Evolutionary conservation across 2,113 vertebrate genomes (phyloP), one percentile per base, ranked within the genome.

Genomic region (Proteles cristata): DNA sequence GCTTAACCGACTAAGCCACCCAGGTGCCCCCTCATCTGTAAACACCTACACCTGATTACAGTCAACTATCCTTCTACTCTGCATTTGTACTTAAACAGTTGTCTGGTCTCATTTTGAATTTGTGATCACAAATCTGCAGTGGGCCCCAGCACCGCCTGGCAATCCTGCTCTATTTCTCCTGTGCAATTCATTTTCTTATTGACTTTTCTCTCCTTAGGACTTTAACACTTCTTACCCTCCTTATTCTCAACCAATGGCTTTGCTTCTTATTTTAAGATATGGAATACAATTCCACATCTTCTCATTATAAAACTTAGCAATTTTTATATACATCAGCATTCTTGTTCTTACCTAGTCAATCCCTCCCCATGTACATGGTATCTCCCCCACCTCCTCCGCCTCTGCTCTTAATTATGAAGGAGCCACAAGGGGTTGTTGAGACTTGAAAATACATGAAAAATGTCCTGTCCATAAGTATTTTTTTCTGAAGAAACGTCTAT

Each of bases 391-490:
- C 50, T 12, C 48, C 15, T 23, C 73, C 65, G 86, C 5, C 43
- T 48, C 45, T 50, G 5, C 25, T 93, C 33, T 65, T 80, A 79
- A 55, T 87, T 90, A 66, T 50, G 11, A 81, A 89, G 65, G 48
- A 89, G 45, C 14, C 21, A 55, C 45, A n/a, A 87, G 9, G 39
- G 35, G 35, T 15, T 26, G 7, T 26, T 94, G 50, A 88, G 45
- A 92, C 45, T 65, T 87, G 50, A 92, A 79, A 90, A 79, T 28
- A 69, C 15, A 88, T 80, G 74, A 14, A 84, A 96, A 85, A 74
- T n/a, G 5, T 9, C 39, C 23, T 69, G 11, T 26, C 4, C 33
- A 19, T 58, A 45, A 79, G 17, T 50, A 61, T 73, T 86, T 77
- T 39, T 85, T 92, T 28, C 68, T 86, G 12, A 86, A 23, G 12